phyloP scores from a whole-genome alignment of 2,888 invertebrate species.

The Stomorhina lunata region DNA sequence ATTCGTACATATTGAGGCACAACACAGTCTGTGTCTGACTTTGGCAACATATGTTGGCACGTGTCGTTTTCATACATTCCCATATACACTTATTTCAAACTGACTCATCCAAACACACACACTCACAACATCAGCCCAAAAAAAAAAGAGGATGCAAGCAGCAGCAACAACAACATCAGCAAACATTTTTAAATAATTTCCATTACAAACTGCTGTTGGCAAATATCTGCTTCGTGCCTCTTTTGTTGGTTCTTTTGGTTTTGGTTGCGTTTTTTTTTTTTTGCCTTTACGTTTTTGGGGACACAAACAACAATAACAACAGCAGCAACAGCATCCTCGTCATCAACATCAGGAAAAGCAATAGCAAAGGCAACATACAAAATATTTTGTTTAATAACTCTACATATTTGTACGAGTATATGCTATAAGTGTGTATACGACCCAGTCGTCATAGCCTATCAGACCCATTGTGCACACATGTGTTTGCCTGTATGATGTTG shows the following conservation, averaged over 20 bases:
- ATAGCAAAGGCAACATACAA: slow-evolving; percentile 40
- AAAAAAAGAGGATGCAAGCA: neutral
- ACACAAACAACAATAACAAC: slow-evolving; percentile 36
- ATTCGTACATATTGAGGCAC: slow-evolving; percentile 46
- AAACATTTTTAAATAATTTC: slow-evolving; percentile 47
- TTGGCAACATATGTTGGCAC: slow-evolving; percentile 69
- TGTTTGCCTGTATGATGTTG: slow-evolving; percentile 42
- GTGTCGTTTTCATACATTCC: slow-evolving; percentile 65
- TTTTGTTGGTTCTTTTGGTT: slow-evolving; percentile 62
- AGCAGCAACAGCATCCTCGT: neutral
- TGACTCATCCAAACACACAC: neutral
- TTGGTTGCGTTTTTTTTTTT: slow-evolving; percentile 25
- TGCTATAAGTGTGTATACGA: neutral
- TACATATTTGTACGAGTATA: neutral
- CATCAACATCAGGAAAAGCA: slow-evolving; percentile 32
- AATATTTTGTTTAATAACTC: slow-evolving; percentile 45
- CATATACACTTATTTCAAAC: slow-evolving; percentile 42
- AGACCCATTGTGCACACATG: neutral
- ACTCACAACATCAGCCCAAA: neutral
- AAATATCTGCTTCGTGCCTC: slow-evolving; percentile 51
- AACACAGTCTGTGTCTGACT: slow-evolving; percentile 65
- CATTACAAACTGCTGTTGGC: slow-evolving; percentile 62
- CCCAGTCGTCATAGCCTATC: neutral
- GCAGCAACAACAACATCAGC: slow-evolving; percentile 5
- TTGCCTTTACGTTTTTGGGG: slow-evolving; percentile 21